Evolutionary conservation across 2,797 vertebrate species (phyloP).

Genomic region (Takifugu rubripes): DNA sequence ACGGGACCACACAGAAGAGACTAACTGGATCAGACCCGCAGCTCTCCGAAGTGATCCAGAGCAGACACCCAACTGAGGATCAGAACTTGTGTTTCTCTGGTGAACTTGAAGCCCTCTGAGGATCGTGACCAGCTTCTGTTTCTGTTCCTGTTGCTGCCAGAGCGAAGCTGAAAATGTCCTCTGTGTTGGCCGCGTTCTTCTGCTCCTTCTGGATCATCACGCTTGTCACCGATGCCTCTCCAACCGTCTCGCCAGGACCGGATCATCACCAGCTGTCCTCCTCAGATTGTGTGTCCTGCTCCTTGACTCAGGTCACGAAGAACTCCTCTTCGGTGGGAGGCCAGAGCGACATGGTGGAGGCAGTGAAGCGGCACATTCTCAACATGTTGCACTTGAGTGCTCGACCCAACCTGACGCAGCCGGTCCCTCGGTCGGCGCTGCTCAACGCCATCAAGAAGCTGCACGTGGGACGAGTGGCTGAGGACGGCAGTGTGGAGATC

Average conservation of each 20-base stretch:
- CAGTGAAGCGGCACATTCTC: slow-evolving; percentile 93
- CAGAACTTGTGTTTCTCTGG: not conserved
- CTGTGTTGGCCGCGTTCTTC: slow-evolving; percentile 77
- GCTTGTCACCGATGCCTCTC: slow-evolving; percentile 69
- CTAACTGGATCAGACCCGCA: slow-evolving; percentile 1
- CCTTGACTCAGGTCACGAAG: slow-evolving; percentile 79
- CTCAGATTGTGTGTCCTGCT: slow-evolving; percentile 84
- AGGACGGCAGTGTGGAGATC: slow-evolving; percentile 90
- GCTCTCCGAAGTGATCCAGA: not conserved
- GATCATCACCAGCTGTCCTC: slow-evolving; percentile 18
- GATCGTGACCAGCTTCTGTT: not conserved
- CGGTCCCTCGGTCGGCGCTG: slow-evolving; percentile 88
- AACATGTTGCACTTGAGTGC: slow-evolving; percentile 92
- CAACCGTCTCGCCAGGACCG: slow-evolving; percentile 60
- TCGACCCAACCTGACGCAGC: slow-evolving; percentile 91
- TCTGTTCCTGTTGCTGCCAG: not conserved
- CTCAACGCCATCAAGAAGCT: slow-evolving; percentile 92
- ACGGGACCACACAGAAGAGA: slow-evolving; percentile 9
- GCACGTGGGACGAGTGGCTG: slow-evolving; percentile 87
- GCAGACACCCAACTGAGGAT: not conserved
- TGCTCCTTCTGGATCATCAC: slow-evolving; percentile 68
- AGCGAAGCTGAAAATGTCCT: slow-evolving; percentile 48
- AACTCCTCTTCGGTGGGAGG: slow-evolving; percentile 57
- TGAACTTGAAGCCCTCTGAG: not conserved
- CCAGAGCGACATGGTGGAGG: slow-evolving; percentile 91